phyloP scores from a whole-genome alignment of 2,113 vertebrate species.

The Pelobates fuscus region DNA sequence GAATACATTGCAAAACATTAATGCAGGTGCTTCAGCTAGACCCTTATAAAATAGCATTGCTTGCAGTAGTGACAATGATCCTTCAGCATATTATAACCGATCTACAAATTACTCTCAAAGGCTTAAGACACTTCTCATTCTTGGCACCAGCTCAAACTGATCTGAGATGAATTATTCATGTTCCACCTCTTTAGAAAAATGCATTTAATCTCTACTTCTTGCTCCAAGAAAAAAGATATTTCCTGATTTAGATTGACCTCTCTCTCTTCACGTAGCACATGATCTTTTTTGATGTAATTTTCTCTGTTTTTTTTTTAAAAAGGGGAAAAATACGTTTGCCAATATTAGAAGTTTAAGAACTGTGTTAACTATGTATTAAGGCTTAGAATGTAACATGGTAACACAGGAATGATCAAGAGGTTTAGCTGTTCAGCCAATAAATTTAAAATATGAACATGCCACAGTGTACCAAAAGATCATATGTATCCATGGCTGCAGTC shows the following conservation, averaged over 20 bases:
- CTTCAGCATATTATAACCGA: slow-evolving; percentile 42
- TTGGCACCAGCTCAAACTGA: slow-evolving; percentile 41
- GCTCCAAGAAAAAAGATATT: slow-evolving; percentile 43
- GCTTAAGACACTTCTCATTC: slow-evolving; percentile 42
- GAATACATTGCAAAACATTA: slow-evolving; percentile 44
- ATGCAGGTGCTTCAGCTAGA: slow-evolving; percentile 22
- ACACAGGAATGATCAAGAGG: no score
- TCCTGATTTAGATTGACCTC: slow-evolving; percentile 41
- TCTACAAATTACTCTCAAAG: slow-evolving; percentile 51
- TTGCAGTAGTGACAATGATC: slow-evolving; percentile 45
- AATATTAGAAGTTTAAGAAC: slow-evolving; percentile 15
- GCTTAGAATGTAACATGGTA: no score
- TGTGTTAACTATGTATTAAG: no score
- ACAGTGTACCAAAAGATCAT: no score
- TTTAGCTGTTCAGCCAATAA: no score
- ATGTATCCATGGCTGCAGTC: no score
- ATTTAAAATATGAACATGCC: no score
- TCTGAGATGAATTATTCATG: slow-evolving; percentile 46
- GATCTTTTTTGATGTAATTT: slow-evolving; percentile 10
- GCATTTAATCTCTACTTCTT: slow-evolving; percentile 42
- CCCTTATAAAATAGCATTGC: slow-evolving; percentile 31
- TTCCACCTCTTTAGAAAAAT: slow-evolving; percentile 47
- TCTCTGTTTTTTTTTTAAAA: not conserved
- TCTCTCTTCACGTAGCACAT: slow-evolving; percentile 8
- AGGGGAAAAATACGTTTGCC: not conserved